These are phyloP conservation scores for Rutilus rutilus DNA, from an alignment of 2,113 vertebrate species.

Conservation along the genomic window DNA sequence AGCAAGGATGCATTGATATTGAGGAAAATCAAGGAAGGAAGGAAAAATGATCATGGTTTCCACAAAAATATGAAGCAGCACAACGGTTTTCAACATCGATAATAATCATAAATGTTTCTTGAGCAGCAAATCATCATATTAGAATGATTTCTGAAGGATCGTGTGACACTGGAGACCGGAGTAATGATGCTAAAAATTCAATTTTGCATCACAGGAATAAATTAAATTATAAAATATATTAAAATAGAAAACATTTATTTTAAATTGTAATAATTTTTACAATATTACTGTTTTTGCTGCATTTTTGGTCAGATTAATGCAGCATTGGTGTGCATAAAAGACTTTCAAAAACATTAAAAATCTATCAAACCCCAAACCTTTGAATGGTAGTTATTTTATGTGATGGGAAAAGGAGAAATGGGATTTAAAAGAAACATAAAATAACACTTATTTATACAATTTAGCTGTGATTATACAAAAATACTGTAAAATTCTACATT, in stretches of 20 bases:
- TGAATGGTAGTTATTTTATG: neutral
- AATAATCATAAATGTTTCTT: neutral
- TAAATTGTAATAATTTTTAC: neutral
- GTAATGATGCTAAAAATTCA: neutral
- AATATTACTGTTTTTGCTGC: neutral
- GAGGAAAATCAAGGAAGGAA: neutral
- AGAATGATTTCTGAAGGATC: neutral
- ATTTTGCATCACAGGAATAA: neutral
- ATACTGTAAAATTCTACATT: neutral
- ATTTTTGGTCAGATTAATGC: neutral
- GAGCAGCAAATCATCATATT: neutral
- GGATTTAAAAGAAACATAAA: neutral
- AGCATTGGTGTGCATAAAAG: neutral
- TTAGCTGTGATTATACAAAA: neutral
- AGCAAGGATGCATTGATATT: neutral
- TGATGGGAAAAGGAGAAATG: neutral
- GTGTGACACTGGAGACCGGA: neutral
- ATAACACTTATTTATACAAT: neutral
- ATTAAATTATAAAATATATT: neutral
- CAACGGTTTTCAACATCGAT: neutral
- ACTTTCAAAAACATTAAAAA: neutral
- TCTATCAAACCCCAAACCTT: neutral
- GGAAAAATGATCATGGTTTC: neutral
- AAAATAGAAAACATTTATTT: neutral
- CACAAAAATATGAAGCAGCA: neutral